phyloP scores from a whole-genome alignment of 2,797 vertebrate genomes.

The Chromobotia macracanthus region DNA sequence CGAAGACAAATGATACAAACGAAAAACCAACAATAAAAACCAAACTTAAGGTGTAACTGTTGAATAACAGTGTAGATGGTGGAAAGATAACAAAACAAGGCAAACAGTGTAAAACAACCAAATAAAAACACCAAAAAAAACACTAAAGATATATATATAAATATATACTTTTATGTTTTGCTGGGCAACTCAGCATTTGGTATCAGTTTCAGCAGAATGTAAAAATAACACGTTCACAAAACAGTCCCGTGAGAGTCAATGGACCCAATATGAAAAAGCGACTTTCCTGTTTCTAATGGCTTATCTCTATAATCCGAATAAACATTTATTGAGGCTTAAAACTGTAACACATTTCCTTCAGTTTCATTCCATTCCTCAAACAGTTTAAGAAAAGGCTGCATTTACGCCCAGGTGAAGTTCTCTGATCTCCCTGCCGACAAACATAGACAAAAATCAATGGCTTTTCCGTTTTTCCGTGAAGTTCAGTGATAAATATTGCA shows the following conservation, averaged over 20 bases:
- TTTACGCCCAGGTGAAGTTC: neutral
- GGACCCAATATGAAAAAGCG: neutral
- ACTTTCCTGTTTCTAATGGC: neutral
- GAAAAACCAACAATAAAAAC: neutral
- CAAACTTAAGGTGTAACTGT: neutral
- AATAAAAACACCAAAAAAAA: neutral
- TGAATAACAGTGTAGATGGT: neutral
- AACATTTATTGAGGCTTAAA: neutral
- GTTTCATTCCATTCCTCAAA: neutral
- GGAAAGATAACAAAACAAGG: neutral
- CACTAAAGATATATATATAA: no score
- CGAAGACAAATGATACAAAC: neutral
- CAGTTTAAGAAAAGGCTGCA: neutral
- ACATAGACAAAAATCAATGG: neutral
- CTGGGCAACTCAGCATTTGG: neutral
- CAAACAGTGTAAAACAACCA: neutral
- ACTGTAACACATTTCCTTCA: neutral
- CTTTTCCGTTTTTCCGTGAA: neutral
- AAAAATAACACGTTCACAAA: no score
- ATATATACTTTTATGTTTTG: no score
- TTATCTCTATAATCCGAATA: neutral
- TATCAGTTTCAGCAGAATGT: neutral
- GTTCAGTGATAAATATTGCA: neutral
- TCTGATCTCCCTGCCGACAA: neutral
- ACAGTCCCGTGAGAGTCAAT: no score